Base-by-base conservation (phyloP, 2,888 invertebrate genomes). In the Aspidiotus destructor region DNA sequence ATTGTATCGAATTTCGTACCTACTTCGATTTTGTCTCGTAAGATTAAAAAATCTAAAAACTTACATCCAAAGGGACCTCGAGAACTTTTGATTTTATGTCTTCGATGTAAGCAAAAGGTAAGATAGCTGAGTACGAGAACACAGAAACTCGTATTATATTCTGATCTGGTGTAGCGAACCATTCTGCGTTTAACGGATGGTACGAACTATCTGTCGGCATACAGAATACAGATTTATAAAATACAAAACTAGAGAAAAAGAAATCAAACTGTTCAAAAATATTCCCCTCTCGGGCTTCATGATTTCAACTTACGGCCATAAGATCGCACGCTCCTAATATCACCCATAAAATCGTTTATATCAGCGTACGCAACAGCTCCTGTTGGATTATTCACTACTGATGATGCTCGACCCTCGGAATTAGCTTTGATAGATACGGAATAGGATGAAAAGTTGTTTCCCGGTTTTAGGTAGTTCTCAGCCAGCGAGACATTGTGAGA, bases 11-110 rank as follows among this genome's bases (percentile, higher is more conserved):
- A 28, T 28, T 28, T 28, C 28, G 28, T 28, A 28, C n/a, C n/a
- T 28, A 3, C 28, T 28, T 28, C n/a, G n/a, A 28, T 28, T 28
- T 28, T 28, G 2, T 28, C 5, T 28, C 5, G 28, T 28, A 28
- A 28, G 28, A 28, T 28, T 3, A 5, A 5, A 28, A 28, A 28
- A 1, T 28, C 57, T 57, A 7, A 41, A 15, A 71, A 77, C 85
- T 83, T 72, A 89, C 89, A 76, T 92, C 90, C 67, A 92, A 77
- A 11, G 91, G 90, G 74, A 91, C 81, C 72, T 88, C 86, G 64
- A 91, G 79, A 2, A 86, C 87, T 58, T 86, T 81, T 10, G 89
- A 84, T 74, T 86, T 84, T 72, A 91, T 77, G 72, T 85, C 83
- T 2, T 86, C 85, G 42, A 89, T 81, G 75, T 86, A 88, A 48